Base-by-base conservation (phyloP, 2,797 vertebrate genomes). In the Sciurus vulgaris region DNA sequence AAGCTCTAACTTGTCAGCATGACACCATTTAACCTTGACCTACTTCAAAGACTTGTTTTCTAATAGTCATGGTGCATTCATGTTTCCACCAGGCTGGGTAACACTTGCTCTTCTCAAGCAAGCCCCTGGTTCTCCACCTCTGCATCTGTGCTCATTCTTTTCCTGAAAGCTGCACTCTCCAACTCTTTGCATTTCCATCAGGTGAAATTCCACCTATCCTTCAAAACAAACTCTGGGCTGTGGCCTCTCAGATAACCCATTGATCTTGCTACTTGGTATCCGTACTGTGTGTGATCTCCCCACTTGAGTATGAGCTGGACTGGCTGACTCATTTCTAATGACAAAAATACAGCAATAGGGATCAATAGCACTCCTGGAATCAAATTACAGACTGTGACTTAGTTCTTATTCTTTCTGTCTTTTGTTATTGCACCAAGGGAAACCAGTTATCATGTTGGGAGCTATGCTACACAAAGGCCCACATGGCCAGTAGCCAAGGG, bases 1-100 rank as follows among this genome's bases (percentile, higher is more conserved):
- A 94, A 92, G 35, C 12, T 89, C n/a, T 85, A 89, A 85, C 26
- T 88, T 74, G 54, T 85, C 51, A 86, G 24, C 24, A 79, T 84
- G 44, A 56, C 2, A 38, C 81, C 95, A 78, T 49, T 93, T 79
- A 94, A 91, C 63, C 22, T 22, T 82, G 44, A 86, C 38, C 17
- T 83, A 74, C 70, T 86, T 83, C 76, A 83, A 81, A 63, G 41
- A 51, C 73, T 95, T 81, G 30, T 94, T 93, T 94, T 93, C 83
- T 86, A 65, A 44, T 65, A 49, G 70, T 63, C 13, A 59, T 73
- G 5, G 15, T 18, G 11, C 30, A 41, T 86, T 88, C 9, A 24
- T 15, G 2, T 82, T 94, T 69, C 41, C 22, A 72, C 7, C 6
- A 82, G 28, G 4, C 49, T 88, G 44, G 26, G 41, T 67, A 65